Evolutionary conservation across 2,113 vertebrate species (phyloP).

Genomic region (Typhlomys cinereus): DNA sequence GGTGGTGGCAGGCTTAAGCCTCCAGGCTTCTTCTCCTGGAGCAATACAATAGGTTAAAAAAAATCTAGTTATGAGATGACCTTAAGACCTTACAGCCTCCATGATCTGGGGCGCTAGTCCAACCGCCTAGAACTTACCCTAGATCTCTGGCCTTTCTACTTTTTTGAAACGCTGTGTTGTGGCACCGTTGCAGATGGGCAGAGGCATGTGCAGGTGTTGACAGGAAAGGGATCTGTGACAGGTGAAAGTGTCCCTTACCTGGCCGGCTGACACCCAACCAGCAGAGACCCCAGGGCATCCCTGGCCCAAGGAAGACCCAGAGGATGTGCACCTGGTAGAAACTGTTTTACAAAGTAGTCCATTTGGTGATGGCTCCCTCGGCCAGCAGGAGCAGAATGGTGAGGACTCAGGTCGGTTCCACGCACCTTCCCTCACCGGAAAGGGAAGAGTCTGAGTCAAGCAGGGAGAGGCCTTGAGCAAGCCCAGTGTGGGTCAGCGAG

Average conservation of each 20-base stretch:
- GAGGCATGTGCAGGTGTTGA: neutral
- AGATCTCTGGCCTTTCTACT: slow-evolving; percentile 66
- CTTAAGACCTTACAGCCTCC: slow-evolving; percentile 77
- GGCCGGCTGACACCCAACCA: neutral
- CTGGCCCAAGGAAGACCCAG: neutral
- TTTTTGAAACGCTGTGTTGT: neutral
- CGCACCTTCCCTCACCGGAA: neutral
- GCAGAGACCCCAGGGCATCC: neutral
- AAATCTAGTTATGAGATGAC: no score
- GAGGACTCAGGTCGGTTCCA: neutral
- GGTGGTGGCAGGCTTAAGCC: slow-evolving; percentile 38
- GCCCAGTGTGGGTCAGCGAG: neutral
- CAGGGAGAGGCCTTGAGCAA: neutral
- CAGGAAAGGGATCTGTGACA: neutral
- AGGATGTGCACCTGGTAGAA: neutral
- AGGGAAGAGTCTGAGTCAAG: neutral
- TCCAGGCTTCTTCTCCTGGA: slow-evolving; percentile 65
- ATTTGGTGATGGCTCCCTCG: no score
- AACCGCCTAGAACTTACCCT: slow-evolving; percentile 73
- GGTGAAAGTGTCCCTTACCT: neutral
- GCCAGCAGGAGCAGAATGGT: no score
- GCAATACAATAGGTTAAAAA: slow-evolving; percentile 55
- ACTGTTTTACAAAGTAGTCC: no score
- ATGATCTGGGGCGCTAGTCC: slow-evolving; percentile 68
- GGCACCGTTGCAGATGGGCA: neutral